A percentile compares a stretch with the other conserved stretches of the same genome.
These are phyloP conservation scores for Brassicogethes aeneus DNA, from an alignment of 2,888 invertebrate species.

Conservation along the genomic window DNA sequence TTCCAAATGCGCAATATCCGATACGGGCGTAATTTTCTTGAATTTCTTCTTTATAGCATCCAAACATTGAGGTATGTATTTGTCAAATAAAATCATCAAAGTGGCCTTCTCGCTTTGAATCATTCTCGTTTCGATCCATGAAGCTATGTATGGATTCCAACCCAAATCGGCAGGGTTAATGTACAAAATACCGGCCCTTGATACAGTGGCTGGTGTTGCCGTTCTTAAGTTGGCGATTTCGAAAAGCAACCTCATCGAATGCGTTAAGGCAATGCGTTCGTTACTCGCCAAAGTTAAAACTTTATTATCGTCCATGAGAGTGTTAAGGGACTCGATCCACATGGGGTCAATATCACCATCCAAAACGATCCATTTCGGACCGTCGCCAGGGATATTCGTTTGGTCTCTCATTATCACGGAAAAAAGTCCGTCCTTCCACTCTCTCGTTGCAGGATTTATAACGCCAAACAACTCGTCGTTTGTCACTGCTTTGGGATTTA, in stretches of 20 bases:
- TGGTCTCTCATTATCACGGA: constrained; percentile 90
- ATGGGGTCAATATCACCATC: constrained; percentile 97
- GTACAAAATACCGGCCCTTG: constrained; percentile 88
- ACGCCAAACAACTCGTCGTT: constrained; percentile 92
- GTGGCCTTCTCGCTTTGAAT: constrained; percentile 68
- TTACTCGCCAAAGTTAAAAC: constrained; percentile 89
- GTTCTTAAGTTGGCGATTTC: constrained; percentile 85
- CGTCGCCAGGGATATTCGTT: constrained; percentile 77
- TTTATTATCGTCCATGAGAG: constrained; percentile 96
- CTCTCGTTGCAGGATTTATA: constrained; percentile 86
- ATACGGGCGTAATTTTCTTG: constrained; percentile 85
- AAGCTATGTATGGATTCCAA: constrained; percentile 88
- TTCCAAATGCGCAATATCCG: constrained; percentile 81
- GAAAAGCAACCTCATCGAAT: constrained; percentile 84
- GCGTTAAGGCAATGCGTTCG: constrained; percentile 85
- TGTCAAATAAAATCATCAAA: constrained; percentile 82
- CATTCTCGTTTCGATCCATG: constrained; percentile 75
- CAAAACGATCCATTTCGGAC: constrained; percentile 89
- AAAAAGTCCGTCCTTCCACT: constrained; percentile 89
- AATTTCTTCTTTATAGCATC: constrained; percentile 66
- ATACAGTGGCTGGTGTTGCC: constrained; percentile 93
- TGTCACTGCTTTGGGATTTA: constrained; percentile 95
- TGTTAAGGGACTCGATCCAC: constrained; percentile 97
- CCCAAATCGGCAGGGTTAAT: constrained; percentile 91
- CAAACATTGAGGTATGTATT: constrained; percentile 78